Base-by-base conservation (phyloP, 2,888 invertebrate genomes). In the Agrypnus murinus region DNA sequence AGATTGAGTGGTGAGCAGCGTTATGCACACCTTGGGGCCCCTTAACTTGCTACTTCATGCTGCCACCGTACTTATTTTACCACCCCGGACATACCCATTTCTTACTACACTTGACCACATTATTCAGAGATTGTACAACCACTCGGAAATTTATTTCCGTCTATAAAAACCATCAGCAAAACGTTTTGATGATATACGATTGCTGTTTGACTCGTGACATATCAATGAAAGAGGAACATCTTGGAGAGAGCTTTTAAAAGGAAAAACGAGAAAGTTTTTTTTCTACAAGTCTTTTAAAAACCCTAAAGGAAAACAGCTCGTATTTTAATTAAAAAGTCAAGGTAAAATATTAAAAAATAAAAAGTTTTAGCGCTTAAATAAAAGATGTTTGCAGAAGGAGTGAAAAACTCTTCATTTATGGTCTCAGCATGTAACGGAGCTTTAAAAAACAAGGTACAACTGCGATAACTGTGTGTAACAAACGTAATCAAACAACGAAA, bases 11-110 rank as follows among this genome's bases (percentile, higher is more conserved):
- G 81, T 76, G 81, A 81, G 77, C 77, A 77, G 77, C 76, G 81
- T 81, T 83, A 82, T 82, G 80, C 79, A 81, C 80, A 79, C 81
- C 83, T 78, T 78, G 82, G 82, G 83, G 80, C 79, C 80, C 73
- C 72, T 78, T 77, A 77, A 75, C 71, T 38, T 65, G 60, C 64
- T 68, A 50, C 65, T 70, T 64, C 50, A 36, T 63, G 69, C 63
- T 71, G 50, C 68, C 67, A n/a, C 50, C 60, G 65, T 57, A 65
- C 64, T 62, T 63, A 36, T 57, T 69, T 25, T 64, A 58, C 59
- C 68, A 55, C 63, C 45, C 64, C 60, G 36, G 34, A 50, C 63
- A 58, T 59, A 43, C 66, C 66, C 58, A 62, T 69, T 64, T 32
- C 63, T 60, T 55, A 50, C 60, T 58, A 53, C 38, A 50, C 60